Evolutionary conservation across 2,797 vertebrate species (phyloP), one percentile per base, ranked within the genome.

Genomic region (Simalia tracyae): DNA sequence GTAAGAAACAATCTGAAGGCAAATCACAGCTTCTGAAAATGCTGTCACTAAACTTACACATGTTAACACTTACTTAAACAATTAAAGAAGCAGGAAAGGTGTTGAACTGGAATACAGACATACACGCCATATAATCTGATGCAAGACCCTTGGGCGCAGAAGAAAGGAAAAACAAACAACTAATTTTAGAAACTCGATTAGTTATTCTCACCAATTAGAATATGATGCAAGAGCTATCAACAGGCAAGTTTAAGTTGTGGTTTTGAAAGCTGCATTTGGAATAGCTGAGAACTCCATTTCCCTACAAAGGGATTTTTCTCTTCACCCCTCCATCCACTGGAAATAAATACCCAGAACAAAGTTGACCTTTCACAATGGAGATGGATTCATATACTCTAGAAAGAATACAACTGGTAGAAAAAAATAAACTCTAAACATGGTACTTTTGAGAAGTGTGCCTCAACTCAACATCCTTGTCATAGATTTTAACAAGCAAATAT

Each of bases 101-200:
- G 97, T 95, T 95, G 93, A 94, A 95, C 92, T 92, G 61, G 90
- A 96, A 97, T 91, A 96, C 92, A 97, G 96, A 94, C 94, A 95
- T 93, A 94, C 56, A 94, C 95, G 68, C 87, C 91, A 92, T 93
- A 95, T 81, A 93, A 96, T 96, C 96, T 98, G 97, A 98, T 96
- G 97, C 96, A 97, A 98, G 97, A 97, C 97, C 97, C 97, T 95
- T 96, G 97, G 96, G 97, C 96, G 97, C 96, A 96, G 95, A 95
- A 95, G 93, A 93, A 96, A 97, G 86, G 96, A 94, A 97, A 97
- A 98, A 97, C 94, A 97, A 97, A 96, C 96, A 97, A 97, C 97
- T 97, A 97, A 97, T 97, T 97, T 98, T 97, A 97, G 96, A 97
- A 96, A 90, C 93, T 97, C 96, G 93, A 96, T 96, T 95, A 96